Base-by-base conservation (phyloP, 1,140 invertebrate species). In the Trichonephila clavata region DNA sequence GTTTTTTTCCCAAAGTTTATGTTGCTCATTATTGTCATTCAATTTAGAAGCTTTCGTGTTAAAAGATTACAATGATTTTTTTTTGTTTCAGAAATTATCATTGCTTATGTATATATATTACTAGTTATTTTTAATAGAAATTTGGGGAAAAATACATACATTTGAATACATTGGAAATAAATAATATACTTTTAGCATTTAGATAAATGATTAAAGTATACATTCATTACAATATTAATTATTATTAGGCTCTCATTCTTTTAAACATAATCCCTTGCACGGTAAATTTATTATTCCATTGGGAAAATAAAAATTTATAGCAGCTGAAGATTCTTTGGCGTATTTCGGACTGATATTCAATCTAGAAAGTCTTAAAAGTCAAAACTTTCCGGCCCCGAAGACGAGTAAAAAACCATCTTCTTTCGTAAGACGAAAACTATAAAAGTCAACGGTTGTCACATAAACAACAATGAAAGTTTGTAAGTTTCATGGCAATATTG, bases 381-480 rank as follows among this genome's bases (percentile, higher is more conserved):
- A 60, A 60, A 80, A 90, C 50, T 59, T 59, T 80, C 57, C 27
- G 57, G 71, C 50, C 27, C 21, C 27, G 65, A 39, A 80, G 68
- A 32, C 43, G 57, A 63, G 60, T 86, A 86, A 60, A 63, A 32
- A 61, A 86, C 43, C 27, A 71, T 60, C 89, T 32, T 71, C 13
- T 43, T 90, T 61, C 43, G 59, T 32, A 24, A 43, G 71, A 77
- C 50, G 80, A 84, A 65, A n/a, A 61, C 90, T 50, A 92, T 92
- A 92, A 92, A 92, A 92, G 80, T 84, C 59, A 14, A 18, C 7
- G 59, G 27, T 50, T 92, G 90, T 84, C 90, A 43, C 90, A 65
- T 92, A 92, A 92, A 92, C 90, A 84, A 92, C 90, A 92, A 92
- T 92, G 81, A 92, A 65, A 59, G 80, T 80, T 83, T 32, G 14